Evolutionary conservation across 2,888 invertebrate genomes (phyloP).

Genomic region (Drosophila nigritarsus): DNA sequence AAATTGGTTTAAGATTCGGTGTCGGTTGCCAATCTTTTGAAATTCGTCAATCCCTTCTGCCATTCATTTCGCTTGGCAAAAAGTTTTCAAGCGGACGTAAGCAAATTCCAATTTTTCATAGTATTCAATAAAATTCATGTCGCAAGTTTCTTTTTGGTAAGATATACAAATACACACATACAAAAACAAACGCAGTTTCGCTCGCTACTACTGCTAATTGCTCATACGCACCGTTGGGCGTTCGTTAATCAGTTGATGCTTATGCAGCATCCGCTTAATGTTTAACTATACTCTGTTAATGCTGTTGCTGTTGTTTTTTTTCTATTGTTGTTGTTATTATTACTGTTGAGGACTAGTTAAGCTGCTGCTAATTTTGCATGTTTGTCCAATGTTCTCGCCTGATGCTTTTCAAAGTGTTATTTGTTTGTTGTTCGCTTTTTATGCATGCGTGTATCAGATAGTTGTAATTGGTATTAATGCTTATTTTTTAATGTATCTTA

Average conservation of each 20-base stretch:
- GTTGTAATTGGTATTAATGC: constrained; percentile 26
- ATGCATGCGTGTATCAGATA: constrained; percentile 14
- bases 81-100: constrained; percentile 24
- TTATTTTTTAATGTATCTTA: constrained; percentile 45
- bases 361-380: constrained; percentile 38
- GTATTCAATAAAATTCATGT: constrained; percentile 40
- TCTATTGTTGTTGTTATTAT: constrained; percentile 17
- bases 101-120: constrained; percentile 28
- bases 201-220: constrained; percentile 60
- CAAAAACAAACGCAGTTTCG: constrained; percentile 10
- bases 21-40: constrained; percentile 38
- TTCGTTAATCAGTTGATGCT: constrained; percentile 28
- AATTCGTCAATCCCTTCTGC: constrained; percentile 18
- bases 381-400: constrained; percentile 23
- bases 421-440: constrained; percentile 15
- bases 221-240: constrained; percentile 72
- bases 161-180: constrained; percentile 27
- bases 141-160: constrained; percentile 34
- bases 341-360: constrained; percentile 15
- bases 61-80: constrained; percentile 9
- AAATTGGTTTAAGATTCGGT: constrained; percentile 21
- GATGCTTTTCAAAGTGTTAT: constrained; percentile 15
- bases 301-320: constrained; percentile 15
- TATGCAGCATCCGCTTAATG: constrained; percentile 29
- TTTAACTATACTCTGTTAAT: constrained; percentile 20